Percentiles rank a stretch among this genome's conserved stretches.
phyloP scores from a whole-genome alignment of 2,797 vertebrate genomes.

The Chanos chanos region DNA sequence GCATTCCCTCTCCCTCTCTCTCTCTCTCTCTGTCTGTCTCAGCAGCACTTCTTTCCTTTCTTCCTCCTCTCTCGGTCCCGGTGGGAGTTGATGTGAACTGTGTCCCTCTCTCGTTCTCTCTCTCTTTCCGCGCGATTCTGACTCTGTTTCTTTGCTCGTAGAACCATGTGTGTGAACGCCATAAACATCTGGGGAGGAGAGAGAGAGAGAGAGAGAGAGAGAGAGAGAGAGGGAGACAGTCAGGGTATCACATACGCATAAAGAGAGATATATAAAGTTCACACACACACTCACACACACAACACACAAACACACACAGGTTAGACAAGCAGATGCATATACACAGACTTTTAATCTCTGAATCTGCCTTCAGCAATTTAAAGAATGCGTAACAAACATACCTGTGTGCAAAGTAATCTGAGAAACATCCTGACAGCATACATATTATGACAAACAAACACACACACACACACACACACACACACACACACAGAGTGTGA shows the following conservation, averaged over 20 bases:
- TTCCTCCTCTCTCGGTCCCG: conserved; percentile 69
- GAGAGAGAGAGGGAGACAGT: too few species aligned
- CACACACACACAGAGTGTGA: too few species aligned
- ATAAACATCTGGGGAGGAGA: conserved; percentile 77
- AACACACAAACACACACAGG: neutral
- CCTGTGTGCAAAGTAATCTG: too few species aligned
- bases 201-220: neutral
- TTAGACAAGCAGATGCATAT: neutral
- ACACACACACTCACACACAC: neutral
- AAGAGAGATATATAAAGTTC: neutral
- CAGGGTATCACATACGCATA: too few species aligned
- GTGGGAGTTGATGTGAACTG: conserved; percentile 77
- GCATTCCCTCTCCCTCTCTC: conserved; percentile 3
- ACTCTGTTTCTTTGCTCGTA: conserved; percentile 77
- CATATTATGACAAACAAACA: too few species aligned
- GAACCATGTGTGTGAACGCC: conserved; percentile 79
- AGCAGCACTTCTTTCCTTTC: conserved; percentile 75
- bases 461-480: too few species aligned
- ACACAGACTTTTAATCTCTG: too few species aligned
- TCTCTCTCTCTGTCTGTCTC: conserved; percentile 27
- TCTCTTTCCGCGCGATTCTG: conserved; percentile 71
- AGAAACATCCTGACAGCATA: too few species aligned
- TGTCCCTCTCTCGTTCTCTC: conserved; percentile 72
- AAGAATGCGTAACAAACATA: too few species aligned
- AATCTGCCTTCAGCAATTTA: too few species aligned